These are phyloP conservation scores for Alloplasta piceator DNA, from an alignment of 2,888 invertebrate genomes.

Conservation along the genomic window DNA sequence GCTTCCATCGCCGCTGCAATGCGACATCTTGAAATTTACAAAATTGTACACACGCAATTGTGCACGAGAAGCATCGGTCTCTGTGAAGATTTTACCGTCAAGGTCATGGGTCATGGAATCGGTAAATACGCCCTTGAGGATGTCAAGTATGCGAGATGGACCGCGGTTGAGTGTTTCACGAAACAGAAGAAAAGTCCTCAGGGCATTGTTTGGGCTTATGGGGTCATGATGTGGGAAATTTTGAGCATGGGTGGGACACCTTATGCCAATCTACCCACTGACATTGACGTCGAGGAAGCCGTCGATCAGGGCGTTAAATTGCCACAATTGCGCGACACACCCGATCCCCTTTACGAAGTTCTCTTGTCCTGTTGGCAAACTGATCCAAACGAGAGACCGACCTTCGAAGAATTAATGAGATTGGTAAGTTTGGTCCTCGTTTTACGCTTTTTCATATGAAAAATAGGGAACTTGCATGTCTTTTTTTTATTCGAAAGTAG, in stretches of 20 bases:
- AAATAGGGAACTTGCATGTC: too few species aligned
- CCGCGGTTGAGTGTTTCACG: conserved; percentile 90
- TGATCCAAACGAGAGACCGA: conserved; percentile 91
- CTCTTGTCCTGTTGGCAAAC: conserved; percentile 94
- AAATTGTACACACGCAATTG: conserved; percentile 90
- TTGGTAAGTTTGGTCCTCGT: conserved; percentile 72
- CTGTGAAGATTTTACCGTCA: conserved; percentile 87
- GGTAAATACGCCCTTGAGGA: conserved; percentile 88
- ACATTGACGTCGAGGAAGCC: conserved; percentile 84
- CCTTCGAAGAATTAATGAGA: conserved; percentile 87
- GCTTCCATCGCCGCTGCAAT: conserved; percentile 84
- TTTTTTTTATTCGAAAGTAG: too few species aligned
- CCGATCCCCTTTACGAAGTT: conserved; percentile 92
- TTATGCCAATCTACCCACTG: conserved; percentile 88
- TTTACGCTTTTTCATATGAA: background rate
- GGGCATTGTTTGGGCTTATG: conserved; percentile 93
- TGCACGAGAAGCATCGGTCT: conserved; percentile 90
- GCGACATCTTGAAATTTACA: conserved; percentile 82
- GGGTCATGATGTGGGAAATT: conserved; percentile 93
- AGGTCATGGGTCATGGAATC: conserved; percentile 91
- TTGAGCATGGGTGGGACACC: conserved; percentile 92
- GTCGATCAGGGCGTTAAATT: conserved; percentile 89
- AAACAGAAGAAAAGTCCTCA: conserved; percentile 87
- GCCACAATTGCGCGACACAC: conserved; percentile 89
- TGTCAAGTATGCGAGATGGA: conserved; percentile 91